Percentiles rank a stretch among this genome's conserved stretches.
Evolutionary conservation across 2,113 vertebrate species (phyloP).

Genomic region (Struthidea cinerea): DNA sequence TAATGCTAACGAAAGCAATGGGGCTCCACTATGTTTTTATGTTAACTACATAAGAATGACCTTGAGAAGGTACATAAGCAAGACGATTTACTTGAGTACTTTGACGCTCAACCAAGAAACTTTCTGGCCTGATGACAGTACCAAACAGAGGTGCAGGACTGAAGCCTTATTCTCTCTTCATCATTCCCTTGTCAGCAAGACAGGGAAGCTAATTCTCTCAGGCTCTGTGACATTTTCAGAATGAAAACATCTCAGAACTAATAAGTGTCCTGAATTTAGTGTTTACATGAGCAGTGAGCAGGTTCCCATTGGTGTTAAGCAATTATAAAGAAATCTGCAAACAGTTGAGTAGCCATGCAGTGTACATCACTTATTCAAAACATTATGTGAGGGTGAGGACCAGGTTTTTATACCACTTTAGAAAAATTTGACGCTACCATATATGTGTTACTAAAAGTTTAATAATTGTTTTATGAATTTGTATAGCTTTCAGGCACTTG

Average conservation of each 20-base stretch:
- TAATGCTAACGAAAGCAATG: neutral
- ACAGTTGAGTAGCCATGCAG: neutral
- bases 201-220: neutral
- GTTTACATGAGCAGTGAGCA: neutral
- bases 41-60: neutral
- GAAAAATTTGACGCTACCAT: neutral
- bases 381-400: neutral
- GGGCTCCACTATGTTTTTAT: rapidly evolving
- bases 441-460: neutral
- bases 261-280: neutral
- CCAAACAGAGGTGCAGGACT: neutral
- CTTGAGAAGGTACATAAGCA: neutral
- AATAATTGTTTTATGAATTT: neutral
- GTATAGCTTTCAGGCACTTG: neutral
- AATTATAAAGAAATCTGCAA: neutral
- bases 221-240: neutral
- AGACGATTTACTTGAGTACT: neutral
- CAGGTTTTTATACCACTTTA: neutral
- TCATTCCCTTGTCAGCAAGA: neutral
- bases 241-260: neutral
- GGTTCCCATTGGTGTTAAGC: neutral
- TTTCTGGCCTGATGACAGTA: neutral
- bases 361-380: neutral
- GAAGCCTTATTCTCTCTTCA: neutral
- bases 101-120: neutral